Evolutionary conservation across 1,140 invertebrate genomes (phyloP), one percentile per base, ranked within the genome.

Genomic region (Paramacrobiotus metropolitanus): DNA sequence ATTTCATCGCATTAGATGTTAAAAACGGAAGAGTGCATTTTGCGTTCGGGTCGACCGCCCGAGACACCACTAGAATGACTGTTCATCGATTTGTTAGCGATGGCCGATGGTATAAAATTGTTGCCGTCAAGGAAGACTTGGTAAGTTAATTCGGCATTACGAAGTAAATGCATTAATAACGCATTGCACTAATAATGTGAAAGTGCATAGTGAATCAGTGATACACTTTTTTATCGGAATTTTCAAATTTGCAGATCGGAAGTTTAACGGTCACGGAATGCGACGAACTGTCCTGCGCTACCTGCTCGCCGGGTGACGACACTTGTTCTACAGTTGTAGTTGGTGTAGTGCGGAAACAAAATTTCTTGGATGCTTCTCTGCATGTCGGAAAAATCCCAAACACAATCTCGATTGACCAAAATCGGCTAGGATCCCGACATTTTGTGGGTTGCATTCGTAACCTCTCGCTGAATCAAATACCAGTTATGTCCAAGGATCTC

Each of bases 41-140:
- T 24, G 15, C 48, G 15, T 55, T 55, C 48, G 48, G 48, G 15
- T 55, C 48, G 15, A 55, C 4, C 28, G 15, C 24, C 48, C 15
- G 24, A 24, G 48, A 55, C 48, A 55, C 48, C 15, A 55, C 48
- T 15, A 15, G 48, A 28, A 55, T 79, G 0, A 66, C 63, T 15
- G 81, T 88, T 1, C 77, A 77, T 18, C 77, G 77, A 44, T 79
- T 79, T 63, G 75, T 94, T 1, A 79, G 85, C 0, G 84, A 91
- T 71, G 88, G 87, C 9, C 79, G 80, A 61, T 95, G 90, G 90
- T 82, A 88, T 67, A 87, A 88, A 70, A 79, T 94, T 2, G 89
- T 85, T 1, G 87, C 87, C 0, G 90, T 86, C 0, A 80, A 88
- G 68, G 90, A 89, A 70, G 84, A 55, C 28, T 15, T 24, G 15